phyloP scores from a whole-genome alignment of 2,888 invertebrate genomes.

The Sturmia bella region DNA sequence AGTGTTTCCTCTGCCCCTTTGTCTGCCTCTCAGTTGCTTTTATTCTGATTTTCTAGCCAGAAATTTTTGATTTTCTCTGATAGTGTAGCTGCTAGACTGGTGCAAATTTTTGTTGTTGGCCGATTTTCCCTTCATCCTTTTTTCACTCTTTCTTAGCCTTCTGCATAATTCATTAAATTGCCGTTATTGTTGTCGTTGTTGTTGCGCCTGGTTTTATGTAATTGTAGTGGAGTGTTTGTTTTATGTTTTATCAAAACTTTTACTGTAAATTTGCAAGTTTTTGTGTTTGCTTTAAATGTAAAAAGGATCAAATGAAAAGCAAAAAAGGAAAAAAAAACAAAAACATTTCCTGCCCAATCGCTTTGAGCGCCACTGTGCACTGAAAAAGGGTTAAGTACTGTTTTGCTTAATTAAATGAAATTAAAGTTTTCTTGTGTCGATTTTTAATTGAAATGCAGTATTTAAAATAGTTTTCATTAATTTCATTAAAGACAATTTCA shows the following conservation, averaged over 20 bases:
- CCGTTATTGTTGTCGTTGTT: conserved; percentile 7
- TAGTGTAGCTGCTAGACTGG: conserved; percentile 8
- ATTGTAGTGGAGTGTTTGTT: conserved; percentile 63
- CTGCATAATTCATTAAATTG: conserved; percentile 59
- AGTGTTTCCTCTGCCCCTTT: not conserved
- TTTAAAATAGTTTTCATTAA: conserved; percentile 51
- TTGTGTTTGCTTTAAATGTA: conserved; percentile 55
- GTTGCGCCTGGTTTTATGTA: conserved; percentile 53
- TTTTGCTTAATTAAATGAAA: conserved; percentile 67
- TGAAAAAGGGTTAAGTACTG: conserved; percentile 55
- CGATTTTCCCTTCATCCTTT: conserved; percentile 5
- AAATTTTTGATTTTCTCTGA: conserved; percentile 47
- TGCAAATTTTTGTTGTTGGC: not conserved
- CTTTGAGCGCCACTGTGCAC: not conserved
- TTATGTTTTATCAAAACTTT: conserved; percentile 64
- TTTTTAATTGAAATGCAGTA: conserved; percentile 60
- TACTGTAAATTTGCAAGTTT: conserved; percentile 57
- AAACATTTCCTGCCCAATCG: not conserved
- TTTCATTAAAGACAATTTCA: conserved; percentile 1
- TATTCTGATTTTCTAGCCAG: not conserved
- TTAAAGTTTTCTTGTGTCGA: conserved; percentile 27
- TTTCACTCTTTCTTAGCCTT: not conserved
- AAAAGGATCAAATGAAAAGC: conserved; percentile 14
- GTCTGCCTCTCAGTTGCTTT: not conserved
- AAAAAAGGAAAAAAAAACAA: not conserved